phyloP scores from a whole-genome alignment of 1,140 invertebrate species.

The Cardiocondyla obscurior region DNA sequence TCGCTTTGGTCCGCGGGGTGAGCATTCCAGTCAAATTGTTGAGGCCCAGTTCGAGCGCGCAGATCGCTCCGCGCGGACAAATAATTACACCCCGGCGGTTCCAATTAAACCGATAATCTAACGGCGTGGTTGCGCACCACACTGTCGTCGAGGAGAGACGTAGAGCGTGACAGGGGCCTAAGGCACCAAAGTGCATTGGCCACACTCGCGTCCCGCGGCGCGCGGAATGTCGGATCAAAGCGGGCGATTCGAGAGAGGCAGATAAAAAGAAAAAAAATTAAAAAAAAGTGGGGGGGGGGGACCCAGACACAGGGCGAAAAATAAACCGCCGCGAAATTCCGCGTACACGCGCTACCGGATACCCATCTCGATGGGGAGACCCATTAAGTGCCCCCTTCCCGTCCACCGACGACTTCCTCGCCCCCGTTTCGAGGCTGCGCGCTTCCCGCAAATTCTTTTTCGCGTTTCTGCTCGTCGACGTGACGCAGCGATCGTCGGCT shows the following conservation, averaged over 20 bases:
- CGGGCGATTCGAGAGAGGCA: background rate
- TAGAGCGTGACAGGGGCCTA: conserved; percentile 38
- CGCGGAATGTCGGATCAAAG: conserved; percentile 30
- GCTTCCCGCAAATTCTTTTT: background rate
- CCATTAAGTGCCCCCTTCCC: background rate
- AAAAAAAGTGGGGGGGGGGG: too few species aligned
- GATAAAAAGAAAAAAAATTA: background rate
- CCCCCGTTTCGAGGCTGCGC: too few species aligned
- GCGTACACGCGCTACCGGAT: conserved; percentile 34
- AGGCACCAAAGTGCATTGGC: conserved; percentile 37
- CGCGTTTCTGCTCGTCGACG: background rate
- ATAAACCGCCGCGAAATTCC: conserved; percentile 41
- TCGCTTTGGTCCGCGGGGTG: background rate
- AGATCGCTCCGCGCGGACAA: background rate
- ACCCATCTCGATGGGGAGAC: conserved; percentile 29
- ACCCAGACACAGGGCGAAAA: conserved; percentile 5
- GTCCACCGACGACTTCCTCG: background rate
- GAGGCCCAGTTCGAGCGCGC: background rate
- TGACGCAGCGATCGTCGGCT: background rate
- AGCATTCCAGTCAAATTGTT: conserved; percentile 11
- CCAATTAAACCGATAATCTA: conserved; percentile 36
- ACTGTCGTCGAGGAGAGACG: conserved; percentile 30
- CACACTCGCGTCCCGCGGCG: conserved; percentile 21
- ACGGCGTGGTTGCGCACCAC: background rate
- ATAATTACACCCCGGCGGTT: conserved; percentile 33